Evolutionary conservation across 2,113 vertebrate species (phyloP), one percentile per base, ranked within the genome.

Genomic region (Panurus biarmicus): DNA sequence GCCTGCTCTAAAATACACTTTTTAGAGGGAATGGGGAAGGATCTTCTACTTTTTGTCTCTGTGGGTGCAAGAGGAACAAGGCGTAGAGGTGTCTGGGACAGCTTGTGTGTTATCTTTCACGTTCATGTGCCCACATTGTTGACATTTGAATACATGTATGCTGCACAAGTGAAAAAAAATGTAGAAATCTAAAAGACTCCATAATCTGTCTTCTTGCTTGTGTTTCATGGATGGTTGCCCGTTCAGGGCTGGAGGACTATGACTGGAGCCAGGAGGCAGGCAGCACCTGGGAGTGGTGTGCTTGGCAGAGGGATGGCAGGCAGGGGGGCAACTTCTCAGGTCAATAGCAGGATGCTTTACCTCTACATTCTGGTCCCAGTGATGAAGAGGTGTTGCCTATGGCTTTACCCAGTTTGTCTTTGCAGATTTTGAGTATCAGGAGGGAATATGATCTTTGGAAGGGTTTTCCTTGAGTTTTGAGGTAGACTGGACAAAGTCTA

Each of bases 361-460:
- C 35, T 81, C 65, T 51, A 0, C 0, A 0, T 77, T 66, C 47
- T 92, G 65, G n/a, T 87, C 26, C 25, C 21, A 44, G 38, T 42
- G 47, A 14, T 48, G 29, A 57, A 77, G 17, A 71, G 25, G 16
- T 24, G 7, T 56, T 81, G 26, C 20, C 21, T 86, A 28, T 2
- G 6, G 26, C 36, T 78, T 85, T 87, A 44, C 81, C 23, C 1
- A 2, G 10, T 60, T 61, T 80, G 5, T 88, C 60, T 53, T 71
- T 16, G 11, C 40, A 31, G 6, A 5, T 67, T 9, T 10, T 53
- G 50, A 56, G 31, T 80, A 21, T 56, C 0, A 0, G 10, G 53
- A 42, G 23, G 33, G 36, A 79, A 45, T 54, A 31, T 69, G n/a
- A 23, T 90, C n/a, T 89, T 85, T 26, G 10, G 8, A 35, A 62